Conservation (phyloP, 2,113 vertebrate species). For the Piaya cayana region DNA sequence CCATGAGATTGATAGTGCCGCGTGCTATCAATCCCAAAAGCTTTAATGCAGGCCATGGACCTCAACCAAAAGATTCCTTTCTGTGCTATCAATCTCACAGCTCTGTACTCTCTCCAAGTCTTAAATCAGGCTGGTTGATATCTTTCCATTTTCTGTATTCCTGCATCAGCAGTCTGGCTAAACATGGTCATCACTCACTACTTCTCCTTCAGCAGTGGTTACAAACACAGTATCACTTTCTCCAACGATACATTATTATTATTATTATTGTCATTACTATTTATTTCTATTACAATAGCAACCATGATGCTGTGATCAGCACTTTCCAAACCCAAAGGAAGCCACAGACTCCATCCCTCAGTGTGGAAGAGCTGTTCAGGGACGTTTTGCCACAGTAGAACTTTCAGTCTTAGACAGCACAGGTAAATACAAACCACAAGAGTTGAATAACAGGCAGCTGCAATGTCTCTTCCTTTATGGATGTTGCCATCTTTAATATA, state of each 20-base stretch:
- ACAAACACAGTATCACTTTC: slow-evolving; percentile 53
- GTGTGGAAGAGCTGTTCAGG: not conserved
- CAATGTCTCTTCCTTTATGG: not conserved
- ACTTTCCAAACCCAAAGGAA: not conserved
- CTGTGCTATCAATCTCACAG: slow-evolving; percentile 77
- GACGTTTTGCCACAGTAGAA: not conserved
- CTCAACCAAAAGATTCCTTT: slow-evolving; percentile 81
- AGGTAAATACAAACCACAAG: not conserved
- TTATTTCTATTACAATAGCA: slow-evolving; percentile 29
- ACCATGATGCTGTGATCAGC: not conserved
- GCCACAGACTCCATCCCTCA: not conserved
- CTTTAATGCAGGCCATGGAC: slow-evolving; percentile 78
- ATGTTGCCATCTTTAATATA: not conserved
- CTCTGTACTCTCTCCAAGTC: slow-evolving; percentile 68
- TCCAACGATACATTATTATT: not conserved
- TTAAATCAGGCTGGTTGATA: slow-evolving; percentile 80
- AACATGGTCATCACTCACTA: slow-evolving; percentile 75
- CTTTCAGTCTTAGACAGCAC: not conserved
- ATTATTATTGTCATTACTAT: slow-evolving; percentile 34
- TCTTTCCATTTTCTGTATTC: slow-evolving; percentile 76
- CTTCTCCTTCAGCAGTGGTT: slow-evolving; percentile 62
- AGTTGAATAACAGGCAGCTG: not conserved
- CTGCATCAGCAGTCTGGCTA: slow-evolving; percentile 80
- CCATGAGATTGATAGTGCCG: slow-evolving; percentile 76
- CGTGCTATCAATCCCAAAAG: slow-evolving; percentile 80